phyloP scores from a whole-genome alignment of 2,888 invertebrate genomes.

The Tinea pellionella region DNA sequence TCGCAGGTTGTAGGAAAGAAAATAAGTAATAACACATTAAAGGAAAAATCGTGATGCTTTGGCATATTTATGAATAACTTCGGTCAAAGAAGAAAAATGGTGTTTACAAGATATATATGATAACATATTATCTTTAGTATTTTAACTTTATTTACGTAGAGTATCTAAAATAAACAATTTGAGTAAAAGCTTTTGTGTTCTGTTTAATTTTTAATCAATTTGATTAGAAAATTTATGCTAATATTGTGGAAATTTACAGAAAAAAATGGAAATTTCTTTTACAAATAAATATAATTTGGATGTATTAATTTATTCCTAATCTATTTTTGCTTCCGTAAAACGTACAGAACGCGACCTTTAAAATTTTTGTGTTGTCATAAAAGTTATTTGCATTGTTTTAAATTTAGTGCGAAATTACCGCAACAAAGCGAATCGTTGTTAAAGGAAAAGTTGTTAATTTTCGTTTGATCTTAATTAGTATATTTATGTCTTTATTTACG shows the following conservation, averaged over 20 bases:
- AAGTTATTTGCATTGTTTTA: neutral
- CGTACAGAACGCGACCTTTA: too few species aligned
- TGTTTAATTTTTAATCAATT: neutral
- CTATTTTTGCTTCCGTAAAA: too few species aligned
- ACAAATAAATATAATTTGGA: too few species aligned
- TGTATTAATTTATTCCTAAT: too few species aligned
- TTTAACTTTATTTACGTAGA: neutral
- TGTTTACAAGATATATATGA: neutral
- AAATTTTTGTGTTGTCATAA: neutral
- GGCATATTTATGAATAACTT: constrained; percentile 5
- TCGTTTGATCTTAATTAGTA: neutral
- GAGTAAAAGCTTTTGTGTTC: neutral
- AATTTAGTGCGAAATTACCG: neutral
- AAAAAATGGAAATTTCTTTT: too few species aligned
- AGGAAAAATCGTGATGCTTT: neutral
- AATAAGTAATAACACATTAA: neutral
- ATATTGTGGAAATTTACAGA: too few species aligned
- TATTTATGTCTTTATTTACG: neutral
- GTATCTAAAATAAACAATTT: neutral
- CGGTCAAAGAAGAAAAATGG: neutral
- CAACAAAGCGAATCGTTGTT: neutral
- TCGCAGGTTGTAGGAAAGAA: neutral
- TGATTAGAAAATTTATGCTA: neutral
- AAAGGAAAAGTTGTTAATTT: neutral
- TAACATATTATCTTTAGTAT: neutral